These are phyloP conservation scores for Acleris holmiana DNA, from an alignment of 2,888 invertebrate species.

Conservation along the genomic window DNA sequence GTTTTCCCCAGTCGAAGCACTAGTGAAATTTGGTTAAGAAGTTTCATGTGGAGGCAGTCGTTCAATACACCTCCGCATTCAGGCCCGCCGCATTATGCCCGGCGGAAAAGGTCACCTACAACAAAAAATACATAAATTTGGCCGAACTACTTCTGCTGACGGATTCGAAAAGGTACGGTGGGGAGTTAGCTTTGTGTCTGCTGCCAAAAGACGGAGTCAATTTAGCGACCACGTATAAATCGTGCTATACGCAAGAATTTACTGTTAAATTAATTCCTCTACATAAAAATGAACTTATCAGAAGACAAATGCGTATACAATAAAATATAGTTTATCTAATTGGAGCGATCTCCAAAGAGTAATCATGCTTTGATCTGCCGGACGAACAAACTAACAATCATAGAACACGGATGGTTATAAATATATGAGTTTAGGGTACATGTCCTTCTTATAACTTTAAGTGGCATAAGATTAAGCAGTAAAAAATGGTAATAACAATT, in stretches of 20 bases:
- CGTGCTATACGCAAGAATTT: not conserved
- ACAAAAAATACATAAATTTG: constrained; percentile 43
- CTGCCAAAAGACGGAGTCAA: constrained; percentile 28
- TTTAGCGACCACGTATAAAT: constrained; percentile 17
- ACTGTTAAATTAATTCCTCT: not conserved
- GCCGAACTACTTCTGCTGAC: constrained; percentile 27
- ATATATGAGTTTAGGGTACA: too few species aligned
- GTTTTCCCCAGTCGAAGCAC: constrained; percentile 55
- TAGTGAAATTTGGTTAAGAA: constrained; percentile 61
- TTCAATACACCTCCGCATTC: constrained; percentile 45
- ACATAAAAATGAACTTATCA: too few species aligned
- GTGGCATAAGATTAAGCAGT: too few species aligned
- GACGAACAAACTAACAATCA: too few species aligned
- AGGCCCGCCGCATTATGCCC: constrained; percentile 44
- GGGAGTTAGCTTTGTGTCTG: constrained; percentile 29
- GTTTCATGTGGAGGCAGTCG: constrained; percentile 53
- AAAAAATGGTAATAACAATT: too few species aligned
- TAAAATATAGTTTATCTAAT: too few species aligned
- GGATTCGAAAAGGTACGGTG: constrained; percentile 24
- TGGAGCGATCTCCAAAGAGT: too few species aligned
- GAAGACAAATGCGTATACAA: too few species aligned
- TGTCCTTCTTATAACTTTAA: too few species aligned
- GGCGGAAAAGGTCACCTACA: constrained; percentile 41
- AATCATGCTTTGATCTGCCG: too few species aligned
- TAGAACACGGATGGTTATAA: too few species aligned